These are phyloP conservation scores for Leptobrachium ailaonicum DNA, from an alignment of 2,113 vertebrate species.

Conservation along the genomic window DNA sequence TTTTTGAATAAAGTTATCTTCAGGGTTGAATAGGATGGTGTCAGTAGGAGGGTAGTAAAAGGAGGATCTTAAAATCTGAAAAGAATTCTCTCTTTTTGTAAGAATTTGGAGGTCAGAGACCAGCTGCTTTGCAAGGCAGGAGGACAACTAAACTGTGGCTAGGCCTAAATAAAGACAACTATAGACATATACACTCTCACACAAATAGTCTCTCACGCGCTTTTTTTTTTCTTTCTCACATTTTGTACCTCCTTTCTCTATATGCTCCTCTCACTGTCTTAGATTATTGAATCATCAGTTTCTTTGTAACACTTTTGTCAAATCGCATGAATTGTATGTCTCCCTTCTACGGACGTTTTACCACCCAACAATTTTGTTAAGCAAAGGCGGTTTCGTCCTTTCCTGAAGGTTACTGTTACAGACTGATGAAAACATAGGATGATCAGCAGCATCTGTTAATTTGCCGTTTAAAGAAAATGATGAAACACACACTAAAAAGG, in stretches of 20 bases:
- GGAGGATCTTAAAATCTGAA: slow-evolving; percentile 85
- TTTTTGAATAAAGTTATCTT: slow-evolving; percentile 99
- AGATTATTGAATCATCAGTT: slow-evolving; percentile 67
- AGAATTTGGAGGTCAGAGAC: slow-evolving; percentile 92
- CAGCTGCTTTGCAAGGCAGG: slow-evolving; percentile 91
- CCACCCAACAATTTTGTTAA: slow-evolving; percentile 48
- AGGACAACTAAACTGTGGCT: slow-evolving; percentile 88
- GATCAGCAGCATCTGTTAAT: slow-evolving; percentile 70
- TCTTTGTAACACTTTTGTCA: slow-evolving; percentile 36
- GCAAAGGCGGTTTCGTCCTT: slow-evolving; percentile 60
- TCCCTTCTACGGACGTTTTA: background rate
- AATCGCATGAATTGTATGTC: background rate
- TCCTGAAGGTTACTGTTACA: slow-evolving; percentile 55
- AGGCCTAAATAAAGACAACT: slow-evolving; percentile 86
- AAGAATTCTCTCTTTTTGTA: slow-evolving; percentile 69
- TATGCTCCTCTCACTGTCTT: slow-evolving; percentile 59
- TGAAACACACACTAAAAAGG: slow-evolving; percentile 75
- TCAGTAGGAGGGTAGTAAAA: slow-evolving; percentile 92
- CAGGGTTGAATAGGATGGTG: slow-evolving; percentile 90
- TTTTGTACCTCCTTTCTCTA: background rate
- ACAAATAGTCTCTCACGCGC: slow-evolving; percentile 34
- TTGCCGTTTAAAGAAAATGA: slow-evolving; percentile 68
- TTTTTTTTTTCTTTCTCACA: slow-evolving; percentile 4
- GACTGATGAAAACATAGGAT: slow-evolving; percentile 70
- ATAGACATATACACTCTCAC: slow-evolving; percentile 61